Percentiles rank a stretch among this genome's conserved stretches.
Evolutionary conservation across 2,113 vertebrate genomes (phyloP).

Genomic region (Tenebrosternarchus preto): DNA sequence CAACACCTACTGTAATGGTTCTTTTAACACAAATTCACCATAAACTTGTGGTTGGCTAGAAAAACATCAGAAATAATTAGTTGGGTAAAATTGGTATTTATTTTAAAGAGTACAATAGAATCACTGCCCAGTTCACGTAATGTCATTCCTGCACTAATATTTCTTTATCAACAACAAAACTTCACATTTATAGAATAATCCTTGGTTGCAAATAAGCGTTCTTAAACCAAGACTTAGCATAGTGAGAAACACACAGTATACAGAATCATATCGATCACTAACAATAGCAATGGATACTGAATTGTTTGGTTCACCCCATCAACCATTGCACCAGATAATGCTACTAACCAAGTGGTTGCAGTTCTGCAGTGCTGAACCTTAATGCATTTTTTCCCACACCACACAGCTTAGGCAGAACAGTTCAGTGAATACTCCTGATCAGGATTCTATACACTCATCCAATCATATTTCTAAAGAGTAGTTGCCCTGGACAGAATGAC

Average conservation of each 20-base stretch:
- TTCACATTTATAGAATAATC: background rate
- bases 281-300: too few species aligned
- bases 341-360: constrained; percentile 35
- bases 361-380: constrained; percentile 40
- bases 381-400: background rate
- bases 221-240: background rate
- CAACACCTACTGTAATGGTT: background rate
- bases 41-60: background rate
- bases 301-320: too few species aligned
- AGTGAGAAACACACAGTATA: background rate
- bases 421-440: constrained; percentile 49
- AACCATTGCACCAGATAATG: background rate
- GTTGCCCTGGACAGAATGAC: background rate
- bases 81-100: constrained; percentile 18
- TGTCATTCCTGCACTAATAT: constrained; percentile 12
- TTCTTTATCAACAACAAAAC: background rate
- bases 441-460: constrained; percentile 39
- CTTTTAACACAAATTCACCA: constrained; percentile 12
- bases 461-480: constrained; percentile 33
- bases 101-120: background rate
- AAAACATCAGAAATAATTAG: constrained; percentile 12
- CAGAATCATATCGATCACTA: too few species aligned
- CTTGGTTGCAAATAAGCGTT: background rate
- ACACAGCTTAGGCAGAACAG: constrained; percentile 11
- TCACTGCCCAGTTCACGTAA: background rate